A percentile compares a stretch with the other conserved stretches of the same genome.
phyloP scores from a whole-genome alignment of 2,797 vertebrate species.

The Tenualosa ilisha region DNA sequence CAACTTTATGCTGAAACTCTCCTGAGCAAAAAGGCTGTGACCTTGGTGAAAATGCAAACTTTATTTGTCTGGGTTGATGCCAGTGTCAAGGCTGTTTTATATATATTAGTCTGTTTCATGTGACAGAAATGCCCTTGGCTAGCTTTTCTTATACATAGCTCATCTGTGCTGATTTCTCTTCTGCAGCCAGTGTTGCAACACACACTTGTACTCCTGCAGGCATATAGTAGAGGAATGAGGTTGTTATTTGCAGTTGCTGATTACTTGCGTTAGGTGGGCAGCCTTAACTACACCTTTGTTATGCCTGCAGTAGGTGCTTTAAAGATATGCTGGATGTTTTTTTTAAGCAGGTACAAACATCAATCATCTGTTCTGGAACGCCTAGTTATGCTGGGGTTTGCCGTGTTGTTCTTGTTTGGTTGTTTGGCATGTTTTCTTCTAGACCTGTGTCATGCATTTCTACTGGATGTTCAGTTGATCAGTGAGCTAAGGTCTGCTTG shows the following conservation, averaged over 20 bases:
- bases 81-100: not conserved
- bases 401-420: too few relatives aligned
- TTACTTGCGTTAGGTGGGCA: not conserved
- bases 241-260: not conserved
- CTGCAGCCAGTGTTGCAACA: not conserved
- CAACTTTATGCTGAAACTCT: too few relatives aligned
- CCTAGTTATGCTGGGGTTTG: not conserved
- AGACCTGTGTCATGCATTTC: too few relatives aligned
- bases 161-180: not conserved
- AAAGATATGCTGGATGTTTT: not conserved
- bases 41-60: too few relatives aligned
- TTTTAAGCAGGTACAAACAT: too few relatives aligned
- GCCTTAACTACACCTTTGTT: too few relatives aligned
- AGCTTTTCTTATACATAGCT: not conserved
- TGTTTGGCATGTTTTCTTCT: too few relatives aligned
- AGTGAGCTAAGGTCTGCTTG: too few relatives aligned
- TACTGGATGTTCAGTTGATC: too few relatives aligned
- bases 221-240: not conserved
- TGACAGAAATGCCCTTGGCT: not conserved
- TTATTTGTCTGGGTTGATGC: too few relatives aligned
- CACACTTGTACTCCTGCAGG: not conserved
- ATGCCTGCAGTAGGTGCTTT: not conserved
- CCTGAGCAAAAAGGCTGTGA: too few relatives aligned
- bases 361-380: not conserved
- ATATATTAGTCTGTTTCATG: not conserved